A percentile compares a stretch with the other conserved stretches of the same genome.
Conservation (phyloP, 2,888 invertebrate species). For the Synanthedon formicaeformis region DNA sequence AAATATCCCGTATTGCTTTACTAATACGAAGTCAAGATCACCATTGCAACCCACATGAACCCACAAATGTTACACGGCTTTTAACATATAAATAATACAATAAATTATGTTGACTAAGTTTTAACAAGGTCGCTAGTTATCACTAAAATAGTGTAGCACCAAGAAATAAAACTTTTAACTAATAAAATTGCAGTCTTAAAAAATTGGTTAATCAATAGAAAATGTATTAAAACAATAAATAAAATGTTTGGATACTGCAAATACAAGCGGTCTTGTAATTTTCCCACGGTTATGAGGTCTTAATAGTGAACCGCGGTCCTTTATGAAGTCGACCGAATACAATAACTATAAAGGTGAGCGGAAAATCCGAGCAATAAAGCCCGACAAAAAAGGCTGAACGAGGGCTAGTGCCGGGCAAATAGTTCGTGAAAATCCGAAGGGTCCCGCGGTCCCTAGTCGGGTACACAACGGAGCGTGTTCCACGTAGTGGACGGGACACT, state of each 20-base stretch:
- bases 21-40: too few species aligned
- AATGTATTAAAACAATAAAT: background rate
- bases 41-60: too few species aligned
- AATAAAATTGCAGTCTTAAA: too few species aligned
- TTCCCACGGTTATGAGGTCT: constrained; percentile 70
- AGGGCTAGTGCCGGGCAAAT: constrained; percentile 66
- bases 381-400: constrained; percentile 61
- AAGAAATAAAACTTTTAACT: too few species aligned
- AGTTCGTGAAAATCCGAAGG: constrained; percentile 68
- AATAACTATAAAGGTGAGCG: constrained; percentile 69
- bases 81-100: too few species aligned
- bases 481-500: constrained; percentile 48
- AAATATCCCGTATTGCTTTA: too few species aligned
- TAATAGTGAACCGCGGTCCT: constrained; percentile 60
- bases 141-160: too few species aligned
- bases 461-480: constrained; percentile 15
- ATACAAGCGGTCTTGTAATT: constrained; percentile 6
- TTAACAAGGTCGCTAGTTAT: too few species aligned
- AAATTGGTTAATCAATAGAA: too few species aligned
- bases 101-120: too few species aligned
- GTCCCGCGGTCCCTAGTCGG: constrained; percentile 39
- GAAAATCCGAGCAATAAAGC: constrained; percentile 70
- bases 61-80: too few species aligned
- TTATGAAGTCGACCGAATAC: constrained; percentile 67
- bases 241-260: constrained; percentile 4